phyloP scores from a whole-genome alignment of 2,797 vertebrate species.

The Adrianichthys oophorus region DNA sequence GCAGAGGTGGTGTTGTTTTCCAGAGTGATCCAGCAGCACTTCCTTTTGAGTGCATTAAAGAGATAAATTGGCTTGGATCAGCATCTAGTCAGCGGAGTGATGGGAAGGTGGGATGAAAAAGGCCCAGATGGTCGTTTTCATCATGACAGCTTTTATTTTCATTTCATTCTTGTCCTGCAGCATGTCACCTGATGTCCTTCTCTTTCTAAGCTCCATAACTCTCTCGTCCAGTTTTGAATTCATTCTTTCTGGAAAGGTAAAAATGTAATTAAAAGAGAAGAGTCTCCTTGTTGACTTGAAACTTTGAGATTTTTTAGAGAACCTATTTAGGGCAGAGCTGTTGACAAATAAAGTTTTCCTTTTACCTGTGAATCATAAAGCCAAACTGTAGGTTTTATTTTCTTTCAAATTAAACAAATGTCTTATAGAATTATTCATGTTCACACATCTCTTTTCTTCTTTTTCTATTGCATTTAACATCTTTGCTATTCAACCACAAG shows the following conservation, averaged over 20 bases:
- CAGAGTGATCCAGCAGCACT: slow-evolving; percentile 48
- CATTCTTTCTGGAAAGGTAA: slow-evolving; percentile 6
- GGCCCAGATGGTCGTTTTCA: slow-evolving; percentile 57
- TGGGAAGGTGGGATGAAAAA: slow-evolving; percentile 60
- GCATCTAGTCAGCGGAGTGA: slow-evolving; percentile 64
- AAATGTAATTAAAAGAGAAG: no score
- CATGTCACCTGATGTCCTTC: slow-evolving; percentile 53
- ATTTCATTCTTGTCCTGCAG: slow-evolving; percentile 23
- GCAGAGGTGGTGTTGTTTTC: slow-evolving; percentile 40
- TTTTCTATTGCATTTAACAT: no score
- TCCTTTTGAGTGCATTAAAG: slow-evolving; percentile 50
- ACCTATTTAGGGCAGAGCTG: no score
- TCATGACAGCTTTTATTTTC: slow-evolving; percentile 39
- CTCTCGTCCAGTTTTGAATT: slow-evolving; percentile 45
- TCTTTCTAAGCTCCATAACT: slow-evolving; percentile 43
- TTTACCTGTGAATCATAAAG: no score
- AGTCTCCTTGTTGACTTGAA: no score
- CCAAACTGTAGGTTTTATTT: no score
- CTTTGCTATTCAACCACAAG: no score
- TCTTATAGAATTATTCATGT: no score
- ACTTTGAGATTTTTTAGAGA: no score
- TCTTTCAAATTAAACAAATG: no score
- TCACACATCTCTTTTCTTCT: no score
- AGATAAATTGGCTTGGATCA: slow-evolving; percentile 70
- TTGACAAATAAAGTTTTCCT: no score